These are phyloP conservation scores for Arge pagana DNA, from an alignment of 2,888 invertebrate genomes.

Conservation along the genomic window DNA sequence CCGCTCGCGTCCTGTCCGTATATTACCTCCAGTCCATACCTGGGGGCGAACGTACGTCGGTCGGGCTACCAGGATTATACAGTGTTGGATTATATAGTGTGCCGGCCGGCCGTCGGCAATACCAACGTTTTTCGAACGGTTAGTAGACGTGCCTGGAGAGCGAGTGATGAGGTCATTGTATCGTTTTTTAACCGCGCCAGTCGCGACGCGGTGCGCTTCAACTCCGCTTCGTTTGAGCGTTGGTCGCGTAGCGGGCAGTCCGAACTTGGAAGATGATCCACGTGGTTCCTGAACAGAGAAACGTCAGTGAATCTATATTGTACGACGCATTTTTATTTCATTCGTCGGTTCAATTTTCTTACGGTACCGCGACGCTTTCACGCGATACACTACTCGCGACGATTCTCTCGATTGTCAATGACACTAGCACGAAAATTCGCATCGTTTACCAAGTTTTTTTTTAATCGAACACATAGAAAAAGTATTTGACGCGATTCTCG, in stretches of 20 bases:
- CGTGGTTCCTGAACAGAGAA: slow-evolving; percentile 15
- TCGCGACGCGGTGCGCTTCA: slow-evolving; percentile 51
- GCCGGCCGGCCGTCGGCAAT: slow-evolving; percentile 8
- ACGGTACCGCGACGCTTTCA: no score
- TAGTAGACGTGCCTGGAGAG: slow-evolving; percentile 48
- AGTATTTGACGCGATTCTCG: no score
- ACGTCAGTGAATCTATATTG: slow-evolving; percentile 19
- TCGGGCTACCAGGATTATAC: slow-evolving; percentile 11
- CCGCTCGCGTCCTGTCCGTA: no score
- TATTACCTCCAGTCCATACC: no score
- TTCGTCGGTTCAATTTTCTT: no score
- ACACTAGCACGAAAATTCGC: no score
- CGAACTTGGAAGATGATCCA: slow-evolving; percentile 19
- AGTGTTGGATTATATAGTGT: slow-evolving; percentile 14
- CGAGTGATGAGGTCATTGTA: slow-evolving; percentile 55
- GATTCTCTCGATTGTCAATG: no score
- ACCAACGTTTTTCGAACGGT: slow-evolving; percentile 49
- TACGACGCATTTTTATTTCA: neutral
- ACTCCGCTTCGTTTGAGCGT: slow-evolving; percentile 37
- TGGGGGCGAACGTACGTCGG: slow-evolving; percentile 2
- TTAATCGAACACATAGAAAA: no score
- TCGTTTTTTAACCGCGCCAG: slow-evolving; percentile 51
- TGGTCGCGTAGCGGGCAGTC: slow-evolving; percentile 20
- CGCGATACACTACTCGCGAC: no score
- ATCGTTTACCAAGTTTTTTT: no score